A percentile compares a stretch with the other conserved stretches of the same genome.
These are phyloP conservation scores for Triops longicaudatus DNA, from an alignment of 1,140 invertebrate genomes.

Conservation along the genomic window DNA sequence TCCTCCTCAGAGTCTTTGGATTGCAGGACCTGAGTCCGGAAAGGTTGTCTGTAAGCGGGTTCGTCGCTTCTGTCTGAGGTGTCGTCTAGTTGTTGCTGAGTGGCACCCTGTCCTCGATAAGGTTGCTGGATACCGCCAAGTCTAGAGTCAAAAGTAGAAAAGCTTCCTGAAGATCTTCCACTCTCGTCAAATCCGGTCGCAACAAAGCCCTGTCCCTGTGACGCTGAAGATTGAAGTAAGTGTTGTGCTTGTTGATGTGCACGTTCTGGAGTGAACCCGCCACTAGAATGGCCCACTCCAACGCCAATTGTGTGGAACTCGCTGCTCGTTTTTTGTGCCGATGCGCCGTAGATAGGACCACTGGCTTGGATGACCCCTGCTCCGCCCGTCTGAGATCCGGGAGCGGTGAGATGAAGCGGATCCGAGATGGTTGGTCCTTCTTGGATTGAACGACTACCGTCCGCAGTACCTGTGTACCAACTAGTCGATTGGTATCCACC, in stretches of 20 bases:
- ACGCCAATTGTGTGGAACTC: background rate
- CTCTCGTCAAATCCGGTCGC: background rate
- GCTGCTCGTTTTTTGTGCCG: background rate
- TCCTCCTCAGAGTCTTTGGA: background rate
- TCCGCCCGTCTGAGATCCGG: background rate
- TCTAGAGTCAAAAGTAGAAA: background rate
- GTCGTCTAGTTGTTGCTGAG: background rate
- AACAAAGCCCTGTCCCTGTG: background rate
- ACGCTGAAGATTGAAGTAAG: background rate
- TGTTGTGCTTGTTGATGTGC: background rate
- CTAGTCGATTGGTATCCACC: slow-evolving; percentile 23
- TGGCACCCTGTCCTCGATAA: background rate
- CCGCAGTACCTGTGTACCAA: slow-evolving; percentile 23
- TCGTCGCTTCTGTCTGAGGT: background rate
- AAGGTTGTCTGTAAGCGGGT: background rate
- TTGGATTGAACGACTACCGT: background rate
- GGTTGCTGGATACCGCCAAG: background rate
- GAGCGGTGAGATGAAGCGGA: background rate
- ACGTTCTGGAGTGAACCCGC: background rate
- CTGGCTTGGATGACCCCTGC: background rate
- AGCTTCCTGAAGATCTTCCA: background rate
- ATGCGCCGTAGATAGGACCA: background rate
- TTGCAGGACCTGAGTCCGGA: background rate
- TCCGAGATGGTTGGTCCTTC: background rate
- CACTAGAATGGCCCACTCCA: background rate